phyloP scores from a whole-genome alignment of 2,888 invertebrate genomes.

The Phortica okadai region DNA sequence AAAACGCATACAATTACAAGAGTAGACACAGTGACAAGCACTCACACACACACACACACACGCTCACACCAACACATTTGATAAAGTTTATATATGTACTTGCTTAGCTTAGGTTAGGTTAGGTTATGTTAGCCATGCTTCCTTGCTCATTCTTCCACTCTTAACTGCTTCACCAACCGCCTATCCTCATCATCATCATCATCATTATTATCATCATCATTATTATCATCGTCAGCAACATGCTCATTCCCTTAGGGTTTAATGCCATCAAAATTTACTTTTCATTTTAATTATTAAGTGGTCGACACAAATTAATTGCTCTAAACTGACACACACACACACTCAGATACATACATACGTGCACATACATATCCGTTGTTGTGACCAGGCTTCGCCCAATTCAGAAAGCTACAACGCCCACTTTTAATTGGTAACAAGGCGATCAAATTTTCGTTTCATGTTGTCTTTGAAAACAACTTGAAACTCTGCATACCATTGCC shows the following conservation, averaged over 20 bases:
- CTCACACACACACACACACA: conserved; percentile 20
- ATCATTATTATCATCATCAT: too few relatives aligned
- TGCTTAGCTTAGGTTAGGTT: too few relatives aligned
- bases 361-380: not conserved
- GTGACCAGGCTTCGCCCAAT: not conserved
- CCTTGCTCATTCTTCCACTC: too few relatives aligned
- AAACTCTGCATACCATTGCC: not conserved
- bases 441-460: not conserved
- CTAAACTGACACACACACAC: conserved; percentile 41
- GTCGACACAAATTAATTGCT: conserved; percentile 67
- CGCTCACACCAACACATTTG: not conserved
- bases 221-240: not conserved
- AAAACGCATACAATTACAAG: conserved; percentile 52
- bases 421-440: not conserved
- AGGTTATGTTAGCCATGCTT: too few relatives aligned
- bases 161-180: too few relatives aligned
- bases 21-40: conserved; percentile 20
- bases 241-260: not conserved
- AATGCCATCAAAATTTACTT: conserved; percentile 62
- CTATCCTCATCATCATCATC: not conserved
- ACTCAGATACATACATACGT: not conserved
- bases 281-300: conserved; percentile 68
- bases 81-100: too few relatives aligned
- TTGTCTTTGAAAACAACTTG: not conserved
- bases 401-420: not conserved